phyloP scores from a whole-genome alignment of 2,113 vertebrate genomes.

The Rallus limicola region DNA sequence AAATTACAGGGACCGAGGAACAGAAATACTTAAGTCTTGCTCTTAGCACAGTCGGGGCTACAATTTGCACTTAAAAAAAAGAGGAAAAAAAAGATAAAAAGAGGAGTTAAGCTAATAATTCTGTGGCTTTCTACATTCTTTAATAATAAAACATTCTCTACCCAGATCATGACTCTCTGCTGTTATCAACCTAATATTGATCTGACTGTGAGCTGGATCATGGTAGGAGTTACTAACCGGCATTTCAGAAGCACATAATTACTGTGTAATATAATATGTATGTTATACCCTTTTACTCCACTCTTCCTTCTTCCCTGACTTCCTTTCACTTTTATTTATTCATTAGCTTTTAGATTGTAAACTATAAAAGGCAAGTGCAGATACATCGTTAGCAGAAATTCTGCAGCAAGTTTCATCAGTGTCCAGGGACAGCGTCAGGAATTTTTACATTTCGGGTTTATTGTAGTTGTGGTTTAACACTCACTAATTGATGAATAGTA shows the following conservation, averaged over 20 bases:
- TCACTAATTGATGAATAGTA: neutral
- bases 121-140: neutral
- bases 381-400: neutral
- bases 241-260: slow-evolving; percentile 48
- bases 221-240: slow-evolving; percentile 42
- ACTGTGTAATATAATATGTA: slow-evolving; percentile 51
- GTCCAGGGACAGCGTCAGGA: neutral
- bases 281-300: slow-evolving; percentile 16
- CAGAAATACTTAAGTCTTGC: neutral
- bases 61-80: neutral
- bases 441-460: neutral
- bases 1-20: neutral
- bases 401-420: neutral
- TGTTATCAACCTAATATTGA: slow-evolving; percentile 38
- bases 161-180: neutral
- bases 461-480: neutral
- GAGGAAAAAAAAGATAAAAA: neutral
- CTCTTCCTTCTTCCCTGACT: slow-evolving; percentile 7
- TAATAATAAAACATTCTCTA: slow-evolving; percentile 12
- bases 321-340: slow-evolving; percentile 67
- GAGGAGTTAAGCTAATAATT: neutral
- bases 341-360: slow-evolving; percentile 59
- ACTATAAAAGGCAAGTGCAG: neutral
- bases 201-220: slow-evolving; percentile 20
- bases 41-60: neutral